These are phyloP conservation scores for Henricia sp. DNA, from an alignment of 53 echinoderm and acorn worm species.

Conservation along the genomic window DNA sequence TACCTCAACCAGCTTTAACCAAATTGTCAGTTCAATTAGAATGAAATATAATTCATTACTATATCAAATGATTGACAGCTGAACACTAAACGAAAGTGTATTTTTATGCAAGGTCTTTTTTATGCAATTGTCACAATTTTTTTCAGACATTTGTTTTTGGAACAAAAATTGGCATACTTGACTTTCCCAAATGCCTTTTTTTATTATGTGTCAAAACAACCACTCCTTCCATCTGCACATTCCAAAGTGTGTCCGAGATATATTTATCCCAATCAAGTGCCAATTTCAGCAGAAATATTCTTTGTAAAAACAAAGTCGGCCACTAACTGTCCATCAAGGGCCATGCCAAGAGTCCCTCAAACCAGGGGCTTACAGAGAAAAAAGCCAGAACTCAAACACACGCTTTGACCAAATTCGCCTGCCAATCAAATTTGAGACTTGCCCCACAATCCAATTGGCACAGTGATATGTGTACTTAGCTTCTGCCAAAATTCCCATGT, in stretches of 20 bases:
- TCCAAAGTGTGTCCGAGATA: background rate
- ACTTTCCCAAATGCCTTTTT: no score
- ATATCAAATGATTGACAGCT: no score
- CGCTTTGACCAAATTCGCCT: background rate
- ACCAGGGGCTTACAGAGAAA: background rate
- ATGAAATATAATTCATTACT: no score
- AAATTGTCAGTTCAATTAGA: no score
- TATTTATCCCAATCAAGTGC: slow-evolving; percentile 25
- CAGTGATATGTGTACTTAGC: slow-evolving; percentile 49
- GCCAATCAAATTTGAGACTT: slow-evolving; percentile 16
- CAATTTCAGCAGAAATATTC: slow-evolving; percentile 1
- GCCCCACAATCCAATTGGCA: slow-evolving; percentile 49
- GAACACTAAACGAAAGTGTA: no score
- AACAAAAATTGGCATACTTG: no score
- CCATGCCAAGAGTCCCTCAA: background rate
- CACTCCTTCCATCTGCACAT: no score
- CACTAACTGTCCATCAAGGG: background rate
- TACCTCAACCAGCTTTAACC: no score
- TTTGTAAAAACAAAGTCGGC: slow-evolving; percentile 2
- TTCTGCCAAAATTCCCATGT: slow-evolving; percentile 42
- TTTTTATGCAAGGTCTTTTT: no score
- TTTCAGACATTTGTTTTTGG: no score
- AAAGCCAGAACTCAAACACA: slow-evolving; percentile 11
- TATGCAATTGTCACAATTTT: no score
- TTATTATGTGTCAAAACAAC: no score